Base-by-base conservation (phyloP, 1,140 invertebrate genomes). In the Neuroterus valhalla region DNA sequence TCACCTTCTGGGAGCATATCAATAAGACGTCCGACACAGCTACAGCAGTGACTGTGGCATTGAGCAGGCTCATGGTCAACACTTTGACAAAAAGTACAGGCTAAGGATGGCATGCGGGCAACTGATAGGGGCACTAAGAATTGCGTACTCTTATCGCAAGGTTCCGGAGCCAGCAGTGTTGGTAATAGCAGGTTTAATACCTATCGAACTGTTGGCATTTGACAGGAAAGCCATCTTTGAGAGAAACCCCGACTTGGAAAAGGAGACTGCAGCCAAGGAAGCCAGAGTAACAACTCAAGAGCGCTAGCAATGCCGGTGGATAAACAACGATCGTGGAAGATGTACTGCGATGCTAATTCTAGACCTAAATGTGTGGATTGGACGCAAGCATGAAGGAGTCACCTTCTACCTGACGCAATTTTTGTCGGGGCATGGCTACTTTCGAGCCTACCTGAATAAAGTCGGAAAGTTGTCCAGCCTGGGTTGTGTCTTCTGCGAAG, bases 161-260 rank as follows among this genome's bases (percentile, higher is more conserved):
- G 68, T 81, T 1, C 83, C 80, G 0, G 62, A 55, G 6, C 62
- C 71, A 21, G 78, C 79, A 19, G 71, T 73, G 3, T 43, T 73
- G 31, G 80, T 78, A 0, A 50, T 83, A n/a, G 73, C 83, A 0
- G 75, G 71, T 14, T 43, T 77, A 0, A 67, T 74, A 4, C 83
- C 82, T 3, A 81, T 86, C 4, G 77, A 82, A n/a, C 78, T 82
- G 11, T 21, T 83, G 31, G 78, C 74, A 2, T 50, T 68, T 23
- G 80, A 85, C 23, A 31, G 76, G 15, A 70, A 70, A 14, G n/a
- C n/a, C n/a, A n/a, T n/a, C n/a, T n/a, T n/a, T n/a, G n/a, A n/a
- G n/a, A n/a, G n/a, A n/a, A n/a, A n/a, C n/a, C n/a, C n/a, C n/a
- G n/a, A n/a, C n/a, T n/a, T n/a, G n/a, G n/a, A n/a, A n/a, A n/a